These are phyloP conservation scores for Reticulitermes speratus DNA, from an alignment of 1,140 invertebrate genomes.

Conservation along the genomic window DNA sequence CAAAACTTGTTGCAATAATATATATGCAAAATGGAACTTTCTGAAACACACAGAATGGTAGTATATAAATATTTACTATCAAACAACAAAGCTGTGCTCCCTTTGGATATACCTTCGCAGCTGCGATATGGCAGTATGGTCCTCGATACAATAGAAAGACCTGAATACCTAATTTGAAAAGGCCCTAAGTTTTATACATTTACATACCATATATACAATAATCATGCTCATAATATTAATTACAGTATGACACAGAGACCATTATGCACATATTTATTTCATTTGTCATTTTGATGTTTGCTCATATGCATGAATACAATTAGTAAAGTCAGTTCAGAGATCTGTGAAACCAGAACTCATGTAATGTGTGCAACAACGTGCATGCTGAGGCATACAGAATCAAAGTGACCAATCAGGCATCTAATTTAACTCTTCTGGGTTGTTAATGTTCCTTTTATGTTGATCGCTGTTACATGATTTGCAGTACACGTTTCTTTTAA, in stretches of 20 bases:
- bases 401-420: too few relatives aligned
- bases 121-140: conserved; percentile 2
- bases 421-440: too few relatives aligned
- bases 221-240: background rate
- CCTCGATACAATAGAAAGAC: background rate
- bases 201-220: background rate
- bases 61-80: background rate
- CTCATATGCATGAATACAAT: background rate
- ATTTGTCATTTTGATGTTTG: background rate
- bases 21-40: background rate
- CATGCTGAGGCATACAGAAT: too few relatives aligned
- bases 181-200: background rate
- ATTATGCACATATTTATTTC: background rate
- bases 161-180: background rate
- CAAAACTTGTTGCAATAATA: background rate
- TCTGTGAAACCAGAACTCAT: background rate
- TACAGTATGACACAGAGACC: background rate
- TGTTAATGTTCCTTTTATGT: too few relatives aligned
- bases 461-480: too few relatives aligned
- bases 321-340: background rate
- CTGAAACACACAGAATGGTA: background rate
- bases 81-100: conserved; percentile 2
- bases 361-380: too few relatives aligned
- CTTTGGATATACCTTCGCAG: background rate
- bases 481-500: too few relatives aligned